Base-by-base conservation (phyloP, 2,113 vertebrate genomes). In the Pithys albifrons region DNA sequence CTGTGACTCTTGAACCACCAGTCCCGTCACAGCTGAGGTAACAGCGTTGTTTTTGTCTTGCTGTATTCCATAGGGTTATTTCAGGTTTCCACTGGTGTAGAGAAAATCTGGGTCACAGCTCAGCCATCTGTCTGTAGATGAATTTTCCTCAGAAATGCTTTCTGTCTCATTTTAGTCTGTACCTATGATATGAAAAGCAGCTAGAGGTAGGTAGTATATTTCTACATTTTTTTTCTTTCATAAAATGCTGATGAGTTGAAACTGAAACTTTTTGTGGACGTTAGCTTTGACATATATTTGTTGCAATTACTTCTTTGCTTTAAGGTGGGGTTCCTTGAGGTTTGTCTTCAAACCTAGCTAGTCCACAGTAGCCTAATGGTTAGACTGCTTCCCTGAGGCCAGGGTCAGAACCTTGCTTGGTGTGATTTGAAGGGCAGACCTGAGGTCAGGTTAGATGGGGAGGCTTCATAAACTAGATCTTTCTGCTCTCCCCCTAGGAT, bases 81-180 rank as follows among this genome's bases (percentile, higher is more conserved):
- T 96, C 29, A 6, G 83, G 94, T 96, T 96, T 91, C 66, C 54
- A 79, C 80, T 75, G 80, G 41, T 75, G 49, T 75, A 89, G 39
- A 78, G 48, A 75, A 62, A 97, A 96, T 94, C 83, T 95, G 83
- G 88, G 95, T 86, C 94, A 89, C 45, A 89, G 91, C 93, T 92
- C 76, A 96, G 49, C 92, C 95, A 96, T 94, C 95, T 94, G 76
- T 81, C 66, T 92, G 54, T 78, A 75, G 45, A 75, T 14, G 19
- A 74, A 69, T 95, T 95, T 92, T 91, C 86, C 89, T 93, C 65
- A 93, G 59, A 95, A 96, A 89, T 84, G 41, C 22, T 81, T 80
- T 95, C 83, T 84, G 27, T 62, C 69, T 91, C 86, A 27, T 75
- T 92, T 92, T 76, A 73, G 4, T 72, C 49, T 87, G 37, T 65